Evolutionary conservation across 30 jellyfish, hydroid and myxozoan genomes (phyloP), one percentile per base, ranked within the genome.

Genomic region (Morbakka virulenta): DNA sequence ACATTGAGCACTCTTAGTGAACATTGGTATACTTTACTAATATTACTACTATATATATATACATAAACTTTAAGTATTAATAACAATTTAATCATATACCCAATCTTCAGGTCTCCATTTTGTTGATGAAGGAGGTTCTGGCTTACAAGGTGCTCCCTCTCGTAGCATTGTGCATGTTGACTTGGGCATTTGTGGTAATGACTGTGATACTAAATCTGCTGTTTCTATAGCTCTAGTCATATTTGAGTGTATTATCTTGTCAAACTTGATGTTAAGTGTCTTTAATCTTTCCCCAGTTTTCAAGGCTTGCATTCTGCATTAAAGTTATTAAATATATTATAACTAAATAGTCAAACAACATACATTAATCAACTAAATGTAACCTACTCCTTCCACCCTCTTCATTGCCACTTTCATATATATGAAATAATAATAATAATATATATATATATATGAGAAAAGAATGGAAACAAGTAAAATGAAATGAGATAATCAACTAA

Each of bases 121-220:
- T 41, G 53, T 53, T 32, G 98, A 91, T 71, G 86, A 33, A 26
- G 90, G 49, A 50, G 98, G 98, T 50, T 92, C 98, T 2, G 96
- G 96, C 0, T 96, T 96, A 76, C 93, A 86, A 14, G 98, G 98
- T 17, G 98, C 98, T 17, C 98, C 98, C 64, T 92, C 98, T 27
- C 98, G 62, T 2, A 92, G 48, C 78, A 92, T 25, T 21, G 94
- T 68, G 66, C 98, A 92, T 50, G 86, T 74, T 35, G 69, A 89
- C 32, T 67, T 13, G 1, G 79, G 62, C 1, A 92, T 87, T 33
- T 80, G 95, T 14, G 91, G 88, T 71, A 92, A 30, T 28, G 83
- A 57, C 3, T 81, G 79, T 34, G 83, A 64, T 4, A 92, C 86
- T 3, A 92, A 69, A 6, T 65, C 96, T 1, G 93, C 96, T 33